Conservation (phyloP, 2,113 vertebrate species). For the Equus przewalskii region DNA sequence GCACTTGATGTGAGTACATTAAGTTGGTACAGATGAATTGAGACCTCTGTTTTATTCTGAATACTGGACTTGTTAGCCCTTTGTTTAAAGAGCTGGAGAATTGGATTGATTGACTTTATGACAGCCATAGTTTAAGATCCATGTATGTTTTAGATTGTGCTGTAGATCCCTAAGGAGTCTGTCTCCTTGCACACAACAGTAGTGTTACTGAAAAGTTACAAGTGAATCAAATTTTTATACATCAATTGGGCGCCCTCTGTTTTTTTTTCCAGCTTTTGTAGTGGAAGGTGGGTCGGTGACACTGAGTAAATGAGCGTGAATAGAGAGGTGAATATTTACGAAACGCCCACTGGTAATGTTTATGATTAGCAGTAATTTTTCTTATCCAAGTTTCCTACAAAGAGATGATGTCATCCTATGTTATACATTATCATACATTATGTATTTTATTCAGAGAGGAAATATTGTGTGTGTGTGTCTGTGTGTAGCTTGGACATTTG, state of each 20-base stretch:
- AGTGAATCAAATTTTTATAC: conserved; percentile 14
- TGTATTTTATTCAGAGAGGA: conserved; percentile 40
- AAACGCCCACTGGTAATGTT: not conserved
- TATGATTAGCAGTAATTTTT: conserved; percentile 23
- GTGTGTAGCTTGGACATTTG: not conserved
- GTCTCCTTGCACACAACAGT: not conserved
- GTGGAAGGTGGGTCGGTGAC: not conserved
- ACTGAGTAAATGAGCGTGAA: not conserved
- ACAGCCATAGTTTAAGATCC: not conserved
- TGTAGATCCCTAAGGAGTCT: not conserved
- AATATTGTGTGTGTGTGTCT: conserved; percentile 41
- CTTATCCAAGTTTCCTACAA: conserved; percentile 6
- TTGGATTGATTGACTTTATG: not conserved
- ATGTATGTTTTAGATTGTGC: not conserved
- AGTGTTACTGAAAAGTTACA: conserved; percentile 42
- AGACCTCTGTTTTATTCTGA: not conserved
- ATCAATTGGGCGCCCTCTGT: not conserved
- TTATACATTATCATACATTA: not conserved
- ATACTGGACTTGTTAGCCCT: not conserved
- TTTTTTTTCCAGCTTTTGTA: not conserved
- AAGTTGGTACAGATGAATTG: not conserved
- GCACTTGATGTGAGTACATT: not conserved
- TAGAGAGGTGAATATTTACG: conserved; percentile 52
- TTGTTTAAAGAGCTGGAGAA: conserved; percentile 37
- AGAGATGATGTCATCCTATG: not conserved